A percentile compares a stretch with the other conserved stretches of the same genome.
Conservation (phyloP, 1,140 invertebrate genomes). For the Leptinotarsa lineolata region DNA sequence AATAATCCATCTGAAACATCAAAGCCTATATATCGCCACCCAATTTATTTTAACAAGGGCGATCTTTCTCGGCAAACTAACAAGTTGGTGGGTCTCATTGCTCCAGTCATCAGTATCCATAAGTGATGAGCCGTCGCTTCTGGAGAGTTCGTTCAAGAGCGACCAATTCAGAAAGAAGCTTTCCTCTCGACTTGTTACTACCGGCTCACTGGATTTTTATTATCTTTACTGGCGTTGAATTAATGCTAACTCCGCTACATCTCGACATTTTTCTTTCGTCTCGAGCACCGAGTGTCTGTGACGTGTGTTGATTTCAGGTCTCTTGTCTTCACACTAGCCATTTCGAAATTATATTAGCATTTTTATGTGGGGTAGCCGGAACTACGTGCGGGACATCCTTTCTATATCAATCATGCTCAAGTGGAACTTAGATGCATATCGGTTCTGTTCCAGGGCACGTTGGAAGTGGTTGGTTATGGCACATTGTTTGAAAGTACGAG, state of each 20-base stretch:
- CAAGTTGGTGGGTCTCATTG: constrained; percentile 57
- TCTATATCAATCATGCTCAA: too few relatives aligned
- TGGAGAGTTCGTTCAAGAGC: constrained; percentile 34
- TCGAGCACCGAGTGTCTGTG: constrained; percentile 9
- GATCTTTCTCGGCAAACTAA: constrained; percentile 45
- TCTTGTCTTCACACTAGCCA: background rate
- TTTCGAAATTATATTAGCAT: constrained; percentile 5
- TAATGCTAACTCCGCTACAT: constrained; percentile 40
- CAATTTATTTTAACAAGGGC: constrained; percentile 55
- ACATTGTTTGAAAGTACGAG: too few relatives aligned
- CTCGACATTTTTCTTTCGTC: constrained; percentile 39
- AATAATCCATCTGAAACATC: constrained; percentile 37
- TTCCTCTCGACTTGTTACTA: constrained; percentile 39
- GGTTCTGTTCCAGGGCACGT: too few relatives aligned
- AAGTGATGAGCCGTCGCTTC: constrained; percentile 58
- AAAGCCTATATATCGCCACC: constrained; percentile 40
- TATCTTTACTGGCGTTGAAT: constrained; percentile 46
- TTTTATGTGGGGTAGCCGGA: background rate
- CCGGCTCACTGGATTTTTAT: constrained; percentile 42
- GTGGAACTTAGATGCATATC: too few relatives aligned
- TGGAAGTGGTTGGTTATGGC: too few relatives aligned
- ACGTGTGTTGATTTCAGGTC: background rate
- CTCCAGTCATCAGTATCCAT: constrained; percentile 64
- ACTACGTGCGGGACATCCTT: background rate
- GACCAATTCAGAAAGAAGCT: constrained; percentile 44